Base-by-base conservation (phyloP, 2,797 vertebrate species). In the Siniperca undulata region DNA sequence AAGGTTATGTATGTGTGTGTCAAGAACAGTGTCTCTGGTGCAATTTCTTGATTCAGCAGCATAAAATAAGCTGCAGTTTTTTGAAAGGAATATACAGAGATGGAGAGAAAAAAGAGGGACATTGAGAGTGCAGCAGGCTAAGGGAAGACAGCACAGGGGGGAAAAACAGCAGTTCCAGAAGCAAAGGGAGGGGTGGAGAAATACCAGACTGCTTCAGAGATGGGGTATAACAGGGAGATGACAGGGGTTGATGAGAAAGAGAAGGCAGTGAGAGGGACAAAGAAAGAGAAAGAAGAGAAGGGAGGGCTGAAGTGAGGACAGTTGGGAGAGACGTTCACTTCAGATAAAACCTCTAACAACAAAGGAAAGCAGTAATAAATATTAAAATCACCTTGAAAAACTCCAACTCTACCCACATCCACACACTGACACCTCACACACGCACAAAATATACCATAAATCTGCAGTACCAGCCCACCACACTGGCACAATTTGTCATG, bases 321-420 rank as follows among this genome's bases (percentile, higher is more conserved):
- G 70, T 80, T 60, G 36, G 24, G 20, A 61, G 10, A 69, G 48
- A 67, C 38, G 22, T 64, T 56, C 61, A 22, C 80, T 68, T 55
- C 30, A 24, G 48, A 61, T 56, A 46, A 69, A 84, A 71, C 44
- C 27, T 68, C 48, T 36, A 48, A 77, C 74, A 76, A 77, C 82
- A 77, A 86, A 82, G 73, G 40, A 64, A 73, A 59, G 53, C 36
- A 38, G 72, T 44, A 40, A 83, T 85, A 86, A 85, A 89, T 84
- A 86, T 85, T 81, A 71, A 87, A 89, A 86, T 88, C 82, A 90
- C 83, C 85, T 83, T 86, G 83, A 85, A 83, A 44, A 83, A 73
- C 56, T 34, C 40, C 69, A 72, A 50, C 30, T 75, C 19, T 66
- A 75, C 64, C 60, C 75, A 77, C 38, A 64, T 38, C 17, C 53